Evolutionary conservation across 2,888 invertebrate species (phyloP).

Genomic region (Noctua pronuba): DNA sequence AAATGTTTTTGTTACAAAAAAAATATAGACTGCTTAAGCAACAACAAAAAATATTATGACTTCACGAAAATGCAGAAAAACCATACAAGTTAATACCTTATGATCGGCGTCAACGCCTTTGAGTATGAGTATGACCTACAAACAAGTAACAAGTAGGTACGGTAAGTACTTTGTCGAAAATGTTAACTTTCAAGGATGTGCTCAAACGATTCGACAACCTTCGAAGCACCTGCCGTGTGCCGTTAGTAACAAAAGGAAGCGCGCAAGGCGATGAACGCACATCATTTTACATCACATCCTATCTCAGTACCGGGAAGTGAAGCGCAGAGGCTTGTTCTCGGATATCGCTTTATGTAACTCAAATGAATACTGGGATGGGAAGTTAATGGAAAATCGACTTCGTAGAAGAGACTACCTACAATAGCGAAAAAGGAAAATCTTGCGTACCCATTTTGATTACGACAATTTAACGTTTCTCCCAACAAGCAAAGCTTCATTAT

Average conservation of each 20-base stretch:
- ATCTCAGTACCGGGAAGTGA: slow-evolving; percentile 59
- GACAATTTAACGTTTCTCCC: slow-evolving; percentile 16
- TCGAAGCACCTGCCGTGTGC: slow-evolving; percentile 38
- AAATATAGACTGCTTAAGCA: background rate
- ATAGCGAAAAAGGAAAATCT: background rate
- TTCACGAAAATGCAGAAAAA: slow-evolving; percentile 37
- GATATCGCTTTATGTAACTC: slow-evolving; percentile 51
- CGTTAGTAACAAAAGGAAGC: slow-evolving; percentile 63
- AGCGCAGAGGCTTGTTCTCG: slow-evolving; percentile 53
- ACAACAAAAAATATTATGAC: slow-evolving; percentile 31
- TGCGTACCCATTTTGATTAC: slow-evolving; percentile 16
- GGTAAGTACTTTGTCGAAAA: slow-evolving; percentile 33
- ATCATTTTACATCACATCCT: slow-evolving; percentile 63
- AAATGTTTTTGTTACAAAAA: slow-evolving; percentile 3
- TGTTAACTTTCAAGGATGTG: slow-evolving; percentile 62
- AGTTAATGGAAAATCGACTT: slow-evolving; percentile 13
- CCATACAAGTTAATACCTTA: slow-evolving; percentile 14
- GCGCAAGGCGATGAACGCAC: slow-evolving; percentile 62
- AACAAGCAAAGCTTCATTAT: slow-evolving; percentile 46
- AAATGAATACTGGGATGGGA: background rate
- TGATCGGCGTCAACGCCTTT: slow-evolving; percentile 19
- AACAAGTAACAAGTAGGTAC: slow-evolving; percentile 25
- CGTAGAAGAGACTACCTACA: background rate
- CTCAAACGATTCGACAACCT: slow-evolving; percentile 57
- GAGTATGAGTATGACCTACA: slow-evolving; percentile 39